phyloP scores from a whole-genome alignment of 2,113 vertebrate genomes.

The human region DNA sequence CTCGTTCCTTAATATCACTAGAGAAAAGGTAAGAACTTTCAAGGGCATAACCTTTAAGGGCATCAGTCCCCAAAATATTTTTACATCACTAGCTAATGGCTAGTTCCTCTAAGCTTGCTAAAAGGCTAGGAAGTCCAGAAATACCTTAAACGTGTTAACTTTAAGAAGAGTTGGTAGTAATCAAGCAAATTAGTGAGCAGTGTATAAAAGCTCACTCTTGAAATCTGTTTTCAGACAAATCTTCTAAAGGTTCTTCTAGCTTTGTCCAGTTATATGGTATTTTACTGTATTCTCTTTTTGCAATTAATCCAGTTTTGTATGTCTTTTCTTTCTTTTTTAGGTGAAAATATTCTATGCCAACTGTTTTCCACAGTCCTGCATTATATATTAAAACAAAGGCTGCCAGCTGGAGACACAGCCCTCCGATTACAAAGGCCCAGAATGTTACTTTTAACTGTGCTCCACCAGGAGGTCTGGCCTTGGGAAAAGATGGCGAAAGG shows the following conservation, averaged over 20 bases:
- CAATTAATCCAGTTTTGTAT: constrained; percentile 41
- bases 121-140: not conserved
- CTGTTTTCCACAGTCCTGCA: constrained; percentile 34
- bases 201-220: not conserved
- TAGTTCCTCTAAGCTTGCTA: constrained; percentile 12
- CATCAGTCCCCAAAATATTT: not conserved
- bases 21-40: not conserved
- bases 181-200: not conserved
- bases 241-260: not conserved
- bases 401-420: constrained; percentile 1
- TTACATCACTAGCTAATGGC: not conserved
- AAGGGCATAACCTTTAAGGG: not conserved
- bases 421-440: not conserved
- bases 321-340: constrained; percentile 14
- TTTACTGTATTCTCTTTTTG: not conserved
- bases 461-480: constrained; percentile 43
- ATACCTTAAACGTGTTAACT: not conserved
- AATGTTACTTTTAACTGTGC: not conserved
- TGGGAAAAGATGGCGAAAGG: not conserved
- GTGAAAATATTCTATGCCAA: constrained; percentile 35
- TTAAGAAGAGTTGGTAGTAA: not conserved
- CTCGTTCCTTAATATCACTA: not conserved
- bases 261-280: constrained; percentile 14
- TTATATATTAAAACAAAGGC: not conserved
- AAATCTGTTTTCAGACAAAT: constrained; percentile 40